These are phyloP conservation scores for Trissoscelio sp. DNA, from an alignment of 2,888 invertebrate species.

Conservation along the genomic window DNA sequence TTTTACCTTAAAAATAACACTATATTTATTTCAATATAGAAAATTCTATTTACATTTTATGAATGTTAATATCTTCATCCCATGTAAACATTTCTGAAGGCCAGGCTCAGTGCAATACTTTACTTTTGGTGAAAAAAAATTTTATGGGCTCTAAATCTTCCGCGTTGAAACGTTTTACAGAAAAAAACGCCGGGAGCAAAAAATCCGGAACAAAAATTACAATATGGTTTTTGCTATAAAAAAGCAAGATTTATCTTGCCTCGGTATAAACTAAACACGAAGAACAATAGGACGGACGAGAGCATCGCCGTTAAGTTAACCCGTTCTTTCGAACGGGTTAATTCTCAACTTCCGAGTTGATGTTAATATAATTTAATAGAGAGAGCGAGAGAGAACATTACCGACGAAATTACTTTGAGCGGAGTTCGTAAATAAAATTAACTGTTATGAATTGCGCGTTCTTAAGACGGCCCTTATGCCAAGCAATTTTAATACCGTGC, in stretches of 20 bases:
- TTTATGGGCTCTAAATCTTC: conserved; percentile 59
- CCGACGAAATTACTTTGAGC: neutral
- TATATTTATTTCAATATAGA: too few relatives aligned
- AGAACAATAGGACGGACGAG: conserved; percentile 12
- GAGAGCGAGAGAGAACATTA: conserved; percentile 3
- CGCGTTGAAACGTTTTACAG: neutral
- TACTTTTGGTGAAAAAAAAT: too few relatives aligned
- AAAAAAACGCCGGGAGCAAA: too few relatives aligned
- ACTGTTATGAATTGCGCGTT: conserved; percentile 33
- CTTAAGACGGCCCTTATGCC: neutral
- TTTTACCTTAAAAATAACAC: too few relatives aligned
- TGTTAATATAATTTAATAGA: conserved; percentile 36
- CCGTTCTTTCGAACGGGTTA: conserved; percentile 34
- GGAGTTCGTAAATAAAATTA: too few relatives aligned
- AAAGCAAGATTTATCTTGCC: conserved; percentile 21
- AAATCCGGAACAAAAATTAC: conserved; percentile 20
- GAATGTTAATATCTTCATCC: too few relatives aligned
- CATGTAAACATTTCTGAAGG: too few relatives aligned
- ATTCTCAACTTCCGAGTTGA: conserved; percentile 26
- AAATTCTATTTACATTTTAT: too few relatives aligned
- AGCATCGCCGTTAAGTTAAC: conserved; percentile 1
- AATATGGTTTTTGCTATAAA: conserved; percentile 24
- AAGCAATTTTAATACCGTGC: neutral
- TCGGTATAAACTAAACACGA: conserved; percentile 10
- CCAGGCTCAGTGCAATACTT: too few relatives aligned